These are phyloP conservation scores for Epicampocera succincta DNA, from an alignment of 2,888 invertebrate species.

Conservation along the genomic window DNA sequence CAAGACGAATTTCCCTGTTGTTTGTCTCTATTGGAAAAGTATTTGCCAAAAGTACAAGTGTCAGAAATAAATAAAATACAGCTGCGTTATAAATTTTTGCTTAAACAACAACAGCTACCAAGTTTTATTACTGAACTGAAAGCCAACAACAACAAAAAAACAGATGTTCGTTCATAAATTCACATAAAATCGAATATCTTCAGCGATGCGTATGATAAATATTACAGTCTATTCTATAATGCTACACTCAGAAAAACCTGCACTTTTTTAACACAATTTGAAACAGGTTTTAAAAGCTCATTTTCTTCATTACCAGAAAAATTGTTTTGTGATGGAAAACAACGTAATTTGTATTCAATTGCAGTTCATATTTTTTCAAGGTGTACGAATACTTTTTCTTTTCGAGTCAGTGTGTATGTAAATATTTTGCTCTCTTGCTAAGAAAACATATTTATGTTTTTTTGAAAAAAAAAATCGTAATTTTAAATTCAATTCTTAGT, in stretches of 20 bases:
- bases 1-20: constrained; percentile 7
- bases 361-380: background rate
- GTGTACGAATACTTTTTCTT: background rate
- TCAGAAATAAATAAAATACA: constrained; percentile 48
- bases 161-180: constrained; percentile 41
- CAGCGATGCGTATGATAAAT: constrained; percentile 53
- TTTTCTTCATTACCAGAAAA: no score
- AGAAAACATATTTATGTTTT: constrained; percentile 15
- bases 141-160: background rate
- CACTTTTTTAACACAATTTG: no score
- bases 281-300: no score
- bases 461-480: constrained; percentile 25
- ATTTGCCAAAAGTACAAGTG: constrained; percentile 29
- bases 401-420: background rate
- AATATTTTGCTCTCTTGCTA: background rate
- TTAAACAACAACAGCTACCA: constrained; percentile 11
- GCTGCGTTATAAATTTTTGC: background rate
- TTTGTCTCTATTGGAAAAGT: constrained; percentile 14
- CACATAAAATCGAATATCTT: constrained; percentile 43
- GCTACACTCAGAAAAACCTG: no score
- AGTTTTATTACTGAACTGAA: background rate
- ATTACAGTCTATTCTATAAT: background rate
- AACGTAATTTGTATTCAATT: background rate
- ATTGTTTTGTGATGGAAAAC: no score
- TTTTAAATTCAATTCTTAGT: constrained; percentile 29